Base-by-base conservation (phyloP, 1,140 invertebrate species). In the Drosophila sucinea region DNA sequence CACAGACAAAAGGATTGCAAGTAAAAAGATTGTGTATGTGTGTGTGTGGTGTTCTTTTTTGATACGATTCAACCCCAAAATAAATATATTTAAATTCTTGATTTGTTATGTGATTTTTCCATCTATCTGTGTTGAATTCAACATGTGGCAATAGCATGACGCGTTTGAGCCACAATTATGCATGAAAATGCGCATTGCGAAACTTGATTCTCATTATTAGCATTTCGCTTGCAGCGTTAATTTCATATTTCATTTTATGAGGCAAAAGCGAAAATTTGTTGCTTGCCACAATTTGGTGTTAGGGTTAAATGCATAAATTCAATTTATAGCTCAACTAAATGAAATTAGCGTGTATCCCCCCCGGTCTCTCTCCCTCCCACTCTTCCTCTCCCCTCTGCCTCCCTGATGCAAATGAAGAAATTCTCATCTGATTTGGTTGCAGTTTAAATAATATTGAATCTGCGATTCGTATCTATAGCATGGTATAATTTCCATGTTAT, bases 251-350 rank as follows among this genome's bases (percentile, higher is more conserved):
- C n/a, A 27, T 60, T 40, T 41, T 40, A 60, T 41, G 23, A 25
- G 3, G 7, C 4, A 5, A 29, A 11, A 60, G 17, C 17, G 41
- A 6, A 60, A 51, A 74, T 68, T 77, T 77, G 54, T 64, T 63
- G 65, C 30, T 3, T 63, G 1, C 61, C 68, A 58, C 35, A 60
- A 58, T 35, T 76, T 60, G 60, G 60, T 44, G 67, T 60, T 64
- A 55, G 25, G 71, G 47, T 60, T 54, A 60, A 60, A 60, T 60
- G 51, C 40, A 29, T 38, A 30, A 77, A 77, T 77, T 66, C 27
- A 70, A 70, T 77, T 77, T 77, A 51, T 77, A 60, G 67, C 60
- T 70, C 6, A 70, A 70, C 61, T 70, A 58, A 61, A 77, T 77
- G 41, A 66, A 70, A 77, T 77, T 66, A 70, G 32, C 44, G 11